These are phyloP conservation scores for Myotis davidii DNA, from an alignment of 2,113 vertebrate species.

Conservation along the genomic window DNA sequence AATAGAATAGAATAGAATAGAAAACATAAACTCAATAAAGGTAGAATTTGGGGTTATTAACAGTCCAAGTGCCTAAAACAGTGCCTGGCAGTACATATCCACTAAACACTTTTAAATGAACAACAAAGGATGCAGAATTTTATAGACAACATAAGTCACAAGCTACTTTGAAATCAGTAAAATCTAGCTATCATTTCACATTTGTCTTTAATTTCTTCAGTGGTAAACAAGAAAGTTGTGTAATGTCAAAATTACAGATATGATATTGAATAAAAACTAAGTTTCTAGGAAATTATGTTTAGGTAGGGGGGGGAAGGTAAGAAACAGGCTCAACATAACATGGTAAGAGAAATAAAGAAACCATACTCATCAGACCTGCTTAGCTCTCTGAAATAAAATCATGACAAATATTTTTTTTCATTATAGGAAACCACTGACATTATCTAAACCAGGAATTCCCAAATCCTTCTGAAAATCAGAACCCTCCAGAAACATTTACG, in stretches of 20 bases:
- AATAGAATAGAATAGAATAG: neutral
- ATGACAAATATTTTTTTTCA: neutral
- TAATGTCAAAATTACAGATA: neutral
- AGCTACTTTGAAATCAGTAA: neutral
- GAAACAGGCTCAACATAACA: neutral
- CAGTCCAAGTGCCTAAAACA: neutral
- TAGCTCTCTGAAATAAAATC: neutral
- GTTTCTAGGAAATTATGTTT: neutral
- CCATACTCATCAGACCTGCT: neutral
- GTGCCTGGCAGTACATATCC: neutral
- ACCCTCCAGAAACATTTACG: neutral
- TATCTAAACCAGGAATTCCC: neutral
- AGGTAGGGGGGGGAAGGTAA: neutral
- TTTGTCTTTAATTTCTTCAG: neutral
- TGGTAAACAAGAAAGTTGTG: neutral
- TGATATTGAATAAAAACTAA: neutral
- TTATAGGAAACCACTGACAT: neutral
- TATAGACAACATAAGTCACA: neutral
- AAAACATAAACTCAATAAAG: neutral
- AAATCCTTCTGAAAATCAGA: neutral
- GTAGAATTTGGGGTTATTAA: neutral
- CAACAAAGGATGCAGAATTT: neutral
- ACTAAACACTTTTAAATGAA: neutral
- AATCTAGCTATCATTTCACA: neutral
- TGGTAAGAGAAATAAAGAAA: neutral